Evolutionary conservation across 2,888 invertebrate species (phyloP).

Genomic region (Melipona bicolor): DNA sequence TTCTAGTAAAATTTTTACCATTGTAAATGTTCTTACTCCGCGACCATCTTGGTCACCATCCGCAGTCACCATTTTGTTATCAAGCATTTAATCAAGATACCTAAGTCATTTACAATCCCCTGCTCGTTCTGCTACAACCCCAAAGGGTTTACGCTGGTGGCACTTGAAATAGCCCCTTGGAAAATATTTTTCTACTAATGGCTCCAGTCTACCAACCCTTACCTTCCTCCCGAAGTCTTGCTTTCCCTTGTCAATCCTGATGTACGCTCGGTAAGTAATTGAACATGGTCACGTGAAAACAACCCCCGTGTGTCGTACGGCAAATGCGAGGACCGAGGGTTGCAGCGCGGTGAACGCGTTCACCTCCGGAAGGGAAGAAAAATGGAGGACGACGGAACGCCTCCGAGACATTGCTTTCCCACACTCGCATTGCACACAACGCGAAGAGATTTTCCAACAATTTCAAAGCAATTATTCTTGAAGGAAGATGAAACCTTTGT

Average conservation of each 20-base stretch:
- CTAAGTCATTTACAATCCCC: slow-evolving; percentile 78
- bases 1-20: neutral
- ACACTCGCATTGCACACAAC: neutral
- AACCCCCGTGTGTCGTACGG: slow-evolving; percentile 44
- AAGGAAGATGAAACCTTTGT: neutral
- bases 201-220: slow-evolving; percentile 76
- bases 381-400: slow-evolving; percentile 70
- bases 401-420: slow-evolving; percentile 57
- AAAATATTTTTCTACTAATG: slow-evolving; percentile 84
- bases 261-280: slow-evolving; percentile 67
- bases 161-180: slow-evolving; percentile 80
- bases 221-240: slow-evolving; percentile 53
- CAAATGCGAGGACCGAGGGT: slow-evolving; percentile 42
- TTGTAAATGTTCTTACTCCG: neutral
- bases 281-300: slow-evolving; percentile 70
- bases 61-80: slow-evolving; percentile 80
- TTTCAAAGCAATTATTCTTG: neutral
- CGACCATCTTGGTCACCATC: neutral
- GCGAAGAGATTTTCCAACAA: neutral
- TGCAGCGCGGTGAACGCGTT: slow-evolving; percentile 59
- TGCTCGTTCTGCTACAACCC: slow-evolving; percentile 63
- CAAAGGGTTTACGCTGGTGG: slow-evolving; percentile 77
- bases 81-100: slow-evolving; percentile 77
- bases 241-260: slow-evolving; percentile 55
- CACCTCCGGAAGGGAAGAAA: slow-evolving; percentile 64